These are phyloP conservation scores for Nowickia ferox DNA, from an alignment of 2,888 invertebrate genomes.

Conservation along the genomic window DNA sequence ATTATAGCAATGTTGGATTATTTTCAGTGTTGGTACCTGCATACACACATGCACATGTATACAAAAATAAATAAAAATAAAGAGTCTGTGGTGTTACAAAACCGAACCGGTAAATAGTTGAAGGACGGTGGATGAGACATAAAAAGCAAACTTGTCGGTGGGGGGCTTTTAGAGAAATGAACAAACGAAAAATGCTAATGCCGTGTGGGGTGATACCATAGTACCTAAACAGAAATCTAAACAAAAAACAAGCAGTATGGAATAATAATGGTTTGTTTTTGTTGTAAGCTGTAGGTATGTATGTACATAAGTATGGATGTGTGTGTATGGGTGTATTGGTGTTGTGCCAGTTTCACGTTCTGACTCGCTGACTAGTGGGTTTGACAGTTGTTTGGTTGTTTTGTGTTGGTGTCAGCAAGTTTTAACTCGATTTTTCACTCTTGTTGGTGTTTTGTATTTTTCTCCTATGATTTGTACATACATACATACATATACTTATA, in stretches of 20 bases:
- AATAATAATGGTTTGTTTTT: constrained; percentile 64
- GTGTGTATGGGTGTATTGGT: constrained; percentile 36
- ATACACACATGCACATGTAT: not conserved
- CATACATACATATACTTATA: not conserved
- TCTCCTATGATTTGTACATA: not conserved
- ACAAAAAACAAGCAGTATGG: constrained; percentile 56
- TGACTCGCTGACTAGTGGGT: constrained; percentile 24
- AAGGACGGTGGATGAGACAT: constrained; percentile 27
- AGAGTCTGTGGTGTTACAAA: constrained; percentile 70
- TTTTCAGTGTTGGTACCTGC: not conserved
- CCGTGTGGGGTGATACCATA: constrained; percentile 65
- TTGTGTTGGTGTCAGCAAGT: constrained; percentile 72
- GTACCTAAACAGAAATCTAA: constrained; percentile 50
- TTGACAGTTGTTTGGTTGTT: constrained; percentile 35
- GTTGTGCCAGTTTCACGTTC: constrained; percentile 33
- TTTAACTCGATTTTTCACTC: constrained; percentile 63
- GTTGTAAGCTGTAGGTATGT: constrained; percentile 15
- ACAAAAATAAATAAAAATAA: constrained; percentile 40
- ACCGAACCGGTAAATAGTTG: constrained; percentile 70
- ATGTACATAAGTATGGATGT: not conserved
- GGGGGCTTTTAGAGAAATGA: constrained; percentile 44
- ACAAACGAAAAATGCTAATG: constrained; percentile 58
- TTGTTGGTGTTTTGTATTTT: not conserved
- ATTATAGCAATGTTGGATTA: too few relatives aligned
- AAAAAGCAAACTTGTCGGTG: constrained; percentile 1